Evolutionary conservation across 2,113 vertebrate genomes (phyloP), one percentile per base, ranked within the genome.

Genomic region (Syrmaticus mikado): DNA sequence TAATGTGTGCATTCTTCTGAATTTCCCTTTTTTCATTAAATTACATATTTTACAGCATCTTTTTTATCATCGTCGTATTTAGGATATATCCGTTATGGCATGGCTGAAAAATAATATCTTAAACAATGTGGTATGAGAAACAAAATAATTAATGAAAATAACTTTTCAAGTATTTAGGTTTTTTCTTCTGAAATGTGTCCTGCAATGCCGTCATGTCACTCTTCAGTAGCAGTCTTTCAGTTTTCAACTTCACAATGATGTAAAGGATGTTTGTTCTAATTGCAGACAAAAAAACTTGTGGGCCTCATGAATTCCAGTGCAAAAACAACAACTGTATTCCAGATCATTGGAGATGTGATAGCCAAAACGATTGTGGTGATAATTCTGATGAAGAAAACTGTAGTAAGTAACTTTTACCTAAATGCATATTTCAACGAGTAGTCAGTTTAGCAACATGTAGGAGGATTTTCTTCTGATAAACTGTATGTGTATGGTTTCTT

Each of bases 261-360:
- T 62, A 80, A 96, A 79, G 27, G 12, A 17, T 72, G 34, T 10
- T 89, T 13, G 18, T 93, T 55, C 83, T 86, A 38, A 77, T 98
- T 98, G 85, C 98, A 99, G 99, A 99, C 98, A 99, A 99, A 98
- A 99, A 99, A 98, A 99, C 99, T 12, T 99, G 99, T 77, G 99
- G 99, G 48, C 99, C 99, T 96, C 99, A 99, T 90, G 99, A 99
- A 96, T 99, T 99, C 97, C 99, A 98, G 89, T 99, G 99, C 87
- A 98, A 99, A 97, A 99, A 99, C 97, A 99, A 98, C 98, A 99
- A 99, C 98, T 99, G 99, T 96, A 99, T 99, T 97, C 99, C 99
- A 15, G 99, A 99, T 94, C 99, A 99, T 53, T 99, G 99, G 99
- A 98, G 98, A 65, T 99, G 99, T 96, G 99, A 99, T 97, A 99